Base-by-base conservation (phyloP, 2,888 invertebrate species). In the Melieria picta region DNA sequence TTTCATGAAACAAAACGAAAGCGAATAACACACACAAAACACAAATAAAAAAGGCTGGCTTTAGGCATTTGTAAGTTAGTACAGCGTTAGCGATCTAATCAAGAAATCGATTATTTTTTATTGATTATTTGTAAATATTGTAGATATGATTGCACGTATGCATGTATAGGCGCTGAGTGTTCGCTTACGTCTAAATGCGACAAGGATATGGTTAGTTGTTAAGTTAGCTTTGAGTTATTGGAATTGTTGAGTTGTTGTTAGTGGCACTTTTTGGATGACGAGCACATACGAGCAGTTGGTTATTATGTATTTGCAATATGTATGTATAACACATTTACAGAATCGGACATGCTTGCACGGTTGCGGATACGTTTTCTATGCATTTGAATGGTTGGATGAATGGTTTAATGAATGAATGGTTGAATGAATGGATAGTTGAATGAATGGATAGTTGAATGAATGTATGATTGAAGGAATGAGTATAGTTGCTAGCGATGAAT, bases 401-500 rank as follows among this genome's bases (percentile, higher is more conserved):
- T 71, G 68, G 50, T 16, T 13, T 46, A n/a, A 43, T 73, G 71
- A 65, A 63, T 70, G 61, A 60, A 63, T 69, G 61, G 30, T 30
- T 30, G 1, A 2, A 30, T 30, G 30, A 30, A 30, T 30, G 30
- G 30, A 30, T 30, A 2, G 30, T 30, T 30, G 30, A 30, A 30
- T 30, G 30, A 30, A 30, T 30, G 30, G 2, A 30, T 30, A 3
- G 30, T 16, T 16, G 16, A 16, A 16, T 16, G 16, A 16, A 16
- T 16, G 16, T 16, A 30, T 69, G 30, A 11, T 55, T 72, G 60
- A 10, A 72, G 3, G 30, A 30, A 30, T 30, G 30, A 30, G 30
- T 30, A 30, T 62, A 72, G n/a, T 1, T 50, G 52, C n/a, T 61
- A 56, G 57, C 55, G 69, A 65, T 69, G 69, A 72, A 72, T 73